Base-by-base conservation (phyloP, 2,888 invertebrate species). In the Julus scandinavius region DNA sequence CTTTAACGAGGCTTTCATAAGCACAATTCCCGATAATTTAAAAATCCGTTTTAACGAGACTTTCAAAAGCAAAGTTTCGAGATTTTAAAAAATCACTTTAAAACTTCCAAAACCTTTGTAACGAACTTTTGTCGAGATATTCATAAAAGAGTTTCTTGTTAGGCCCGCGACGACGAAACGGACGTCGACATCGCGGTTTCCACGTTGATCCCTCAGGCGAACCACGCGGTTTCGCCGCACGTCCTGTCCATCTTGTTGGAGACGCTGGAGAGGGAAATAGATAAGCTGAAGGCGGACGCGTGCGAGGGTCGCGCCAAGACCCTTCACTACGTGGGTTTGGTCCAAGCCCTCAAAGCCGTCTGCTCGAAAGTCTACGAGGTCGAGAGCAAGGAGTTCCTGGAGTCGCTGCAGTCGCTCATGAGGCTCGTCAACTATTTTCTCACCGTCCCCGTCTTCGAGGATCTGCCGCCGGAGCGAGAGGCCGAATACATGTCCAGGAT, bases 261-360 rank as follows among this genome's bases (percentile, higher is more conserved):
- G 95, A 92, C 91, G n/a, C 92, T 92, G 88, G 92, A 92, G 89
- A 91, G 91, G 89, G 92, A 93, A 90, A 91, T 92, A 38, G 92
- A 54, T 0, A 54, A 63, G 20, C 41, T 87, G 15, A 58, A 72
- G 29, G 20, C 5, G 4, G 86, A 86, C 29, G 86, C 86, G 6
- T 20, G 6, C 2, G 49, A 85, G 50, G 88, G 88, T 11, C 17
- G 83, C n/a, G 88, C 89, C 38, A 80, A 49, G 38, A 29, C 86
- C 6, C 41, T 89, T 20, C 91, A 91, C 38, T 94, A 95, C 41
- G 94, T 94, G n/a, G 94, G 96, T 5, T 96, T 98, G 85, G 94
- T 96, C 85, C 98, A 99, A 92, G 96, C 97, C 0, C 96, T 98
- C 0, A 98, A 98, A 93, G 97, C 97, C 0, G 95, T 99, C 63